Base-by-base conservation (phyloP, 1,140 invertebrate genomes). In the Plodia interpunctella region DNA sequence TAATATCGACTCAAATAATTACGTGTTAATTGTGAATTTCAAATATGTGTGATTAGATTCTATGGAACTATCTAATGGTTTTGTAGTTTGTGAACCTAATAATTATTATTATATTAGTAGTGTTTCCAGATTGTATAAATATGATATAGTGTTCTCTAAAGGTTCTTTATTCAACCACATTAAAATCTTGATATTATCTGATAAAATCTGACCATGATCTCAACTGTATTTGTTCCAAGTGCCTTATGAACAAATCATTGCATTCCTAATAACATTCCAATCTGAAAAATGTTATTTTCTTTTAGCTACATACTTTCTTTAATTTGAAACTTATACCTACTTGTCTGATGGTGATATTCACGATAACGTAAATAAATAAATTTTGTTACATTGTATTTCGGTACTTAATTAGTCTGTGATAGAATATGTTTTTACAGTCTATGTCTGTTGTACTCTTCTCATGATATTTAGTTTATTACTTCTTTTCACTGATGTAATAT, bases 191-290 rank as follows among this genome's bases (percentile, higher is more conserved):
- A 62, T 59, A 18, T 71, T 78, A 68, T 66, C 65, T 70, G 57
- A 63, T 70, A 65, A 58, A 63, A 15, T 70, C 65, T 66, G 68
- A 78, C 66, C 70, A 74, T 74, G 68, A 76, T 82, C 69, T 82
- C 72, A 53, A n/a, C 63, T 80, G 70, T 86, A 86, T 87, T 88
- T 85, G 83, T 88, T 88, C 80, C 79, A 88, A 88, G 85, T 88
- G 85, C 85, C 85, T 88, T 88, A 88, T 79, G 82, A 88, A 81
- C 83, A 86, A 88, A 83, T 87, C 74, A 73, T 75, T 78, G 68
- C 78, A 86, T 86, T 87, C 81, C 83, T 80, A 78, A 55, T 68
- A 65, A 76, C 77, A 82, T 83, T 84, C 77, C 76, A 70, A 44
- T 44, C n/a, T 44, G 5, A 44, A 44, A 44, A 17, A 44, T 44